These are phyloP conservation scores for Drosophila orosa DNA, from an alignment of 1,140 invertebrate genomes.

Conservation along the genomic window DNA sequence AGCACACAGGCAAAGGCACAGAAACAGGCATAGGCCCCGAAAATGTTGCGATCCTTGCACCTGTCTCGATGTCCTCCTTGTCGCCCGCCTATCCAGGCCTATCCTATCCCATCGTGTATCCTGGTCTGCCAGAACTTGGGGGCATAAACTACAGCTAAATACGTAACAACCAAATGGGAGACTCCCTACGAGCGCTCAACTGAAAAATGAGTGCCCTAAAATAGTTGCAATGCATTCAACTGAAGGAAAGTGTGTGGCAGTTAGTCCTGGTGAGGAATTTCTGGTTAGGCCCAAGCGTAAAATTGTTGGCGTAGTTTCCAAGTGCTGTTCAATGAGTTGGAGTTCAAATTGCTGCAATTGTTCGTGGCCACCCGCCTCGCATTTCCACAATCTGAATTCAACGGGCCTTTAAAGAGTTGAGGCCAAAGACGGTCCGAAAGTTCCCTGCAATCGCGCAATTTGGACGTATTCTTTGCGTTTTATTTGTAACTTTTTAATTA, in stretches of 20 bases:
- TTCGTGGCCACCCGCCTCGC: not conserved
- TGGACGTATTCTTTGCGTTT: slow-evolving; percentile 61
- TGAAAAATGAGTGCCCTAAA: slow-evolving; percentile 59
- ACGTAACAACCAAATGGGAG: slow-evolving; percentile 22
- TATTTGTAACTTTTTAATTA: slow-evolving; percentile 79
- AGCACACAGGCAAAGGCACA: slow-evolving; percentile 36
- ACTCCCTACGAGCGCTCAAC: slow-evolving; percentile 19
- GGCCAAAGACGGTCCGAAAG: slow-evolving; percentile 11
- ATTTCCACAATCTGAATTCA: slow-evolving; percentile 6
- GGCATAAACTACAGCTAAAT: slow-evolving; percentile 52
- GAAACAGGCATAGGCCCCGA: slow-evolving; percentile 17
- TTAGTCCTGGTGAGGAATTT: slow-evolving; percentile 38
- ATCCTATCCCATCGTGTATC: not conserved
- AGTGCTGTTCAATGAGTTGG: slow-evolving; percentile 57
- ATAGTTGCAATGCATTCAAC: slow-evolving; percentile 57
- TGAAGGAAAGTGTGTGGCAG: slow-evolving; percentile 25
- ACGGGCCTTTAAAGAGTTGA: slow-evolving; percentile 24
- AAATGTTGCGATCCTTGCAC: slow-evolving; percentile 61
- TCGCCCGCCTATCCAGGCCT: slow-evolving; percentile 21
- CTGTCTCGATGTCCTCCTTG: slow-evolving; percentile 30
- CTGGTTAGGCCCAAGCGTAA: slow-evolving; percentile 44
- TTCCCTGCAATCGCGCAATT: slow-evolving; percentile 69
- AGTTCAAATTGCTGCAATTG: slow-evolving; percentile 43
- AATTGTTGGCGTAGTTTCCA: slow-evolving; percentile 45
- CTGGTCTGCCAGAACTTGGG: slow-evolving; percentile 31